Conservation (phyloP, 2,797 vertebrate species). For the Babyrousa celebensis region DNA sequence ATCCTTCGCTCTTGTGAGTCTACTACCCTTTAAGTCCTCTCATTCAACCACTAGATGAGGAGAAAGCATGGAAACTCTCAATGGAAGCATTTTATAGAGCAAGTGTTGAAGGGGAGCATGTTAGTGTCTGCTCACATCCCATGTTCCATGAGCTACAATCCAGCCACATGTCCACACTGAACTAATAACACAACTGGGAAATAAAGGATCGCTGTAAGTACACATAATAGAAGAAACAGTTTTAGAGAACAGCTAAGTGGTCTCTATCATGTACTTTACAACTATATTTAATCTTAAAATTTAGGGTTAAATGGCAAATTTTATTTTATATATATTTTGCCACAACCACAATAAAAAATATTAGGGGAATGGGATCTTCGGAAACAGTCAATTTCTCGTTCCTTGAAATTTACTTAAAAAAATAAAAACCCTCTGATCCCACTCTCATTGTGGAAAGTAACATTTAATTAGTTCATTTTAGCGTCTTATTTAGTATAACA, state of each 20-base stretch:
- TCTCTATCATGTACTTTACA: background rate
- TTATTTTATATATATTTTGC: background rate
- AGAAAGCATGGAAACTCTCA: background rate
- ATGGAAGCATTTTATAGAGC: background rate
- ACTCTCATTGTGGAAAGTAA: background rate
- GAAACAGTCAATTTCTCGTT: background rate
- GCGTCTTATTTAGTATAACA: background rate
- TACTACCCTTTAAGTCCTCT: background rate
- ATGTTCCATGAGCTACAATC: background rate
- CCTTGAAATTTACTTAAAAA: background rate
- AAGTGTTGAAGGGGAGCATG: background rate
- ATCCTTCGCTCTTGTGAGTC: background rate
- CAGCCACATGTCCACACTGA: background rate
- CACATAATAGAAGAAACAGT: background rate
- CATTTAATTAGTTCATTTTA: background rate
- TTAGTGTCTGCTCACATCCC: background rate
- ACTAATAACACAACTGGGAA: background rate
- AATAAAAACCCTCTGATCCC: background rate
- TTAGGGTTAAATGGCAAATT: background rate
- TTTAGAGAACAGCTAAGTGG: background rate
- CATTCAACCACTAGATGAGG: background rate
- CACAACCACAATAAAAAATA: background rate
- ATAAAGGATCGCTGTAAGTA: background rate
- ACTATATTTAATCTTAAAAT: slow-evolving; percentile 22
- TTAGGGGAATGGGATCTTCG: background rate